Evolutionary conservation across 37 sponge, comb jelly and placozoan genomes (phyloP), one percentile per base, ranked within the genome.

Genomic region (Haliclona indistincta): DNA sequence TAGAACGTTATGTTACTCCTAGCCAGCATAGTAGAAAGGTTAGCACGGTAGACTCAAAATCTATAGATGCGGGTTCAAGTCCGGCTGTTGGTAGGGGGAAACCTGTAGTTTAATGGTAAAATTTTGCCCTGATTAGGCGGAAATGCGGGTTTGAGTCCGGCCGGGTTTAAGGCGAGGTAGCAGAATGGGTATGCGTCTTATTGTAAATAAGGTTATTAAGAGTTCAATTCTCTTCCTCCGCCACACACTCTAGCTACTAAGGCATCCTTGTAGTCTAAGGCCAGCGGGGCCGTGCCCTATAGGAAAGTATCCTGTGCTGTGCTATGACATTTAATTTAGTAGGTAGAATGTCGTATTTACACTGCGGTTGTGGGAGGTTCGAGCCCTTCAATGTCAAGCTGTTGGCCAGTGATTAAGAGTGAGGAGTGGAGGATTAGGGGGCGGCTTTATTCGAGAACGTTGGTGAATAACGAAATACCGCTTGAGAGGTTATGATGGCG

Each of bases 21-120:
- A n/a, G n/a, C n/a, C n/a, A n/a, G n/a, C n/a, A n/a, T n/a, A n/a
- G n/a, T n/a, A n/a, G n/a, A n/a, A n/a, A n/a, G n/a, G n/a, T n/a
- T n/a, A n/a, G n/a, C n/a, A n/a, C n/a, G n/a, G n/a, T n/a, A 80
- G 87, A 44, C 76, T 86, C 87, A 86, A 80, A 33, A 75, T 86
- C 74, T 80, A 75, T 68, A 38, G 23, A 70, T 79, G 75, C 79
- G 32, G 87, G 87, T 86, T 86, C 87, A 58, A 86, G 62, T 79
- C 87, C 87, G 67, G 56, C 75, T n/a, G n/a, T n/a, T n/a, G n/a
- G n/a, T n/a, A n/a, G n/a, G n/a, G n/a, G n/a, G n/a, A n/a, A n/a
- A n/a, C n/a, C n/a, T n/a, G n/a, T n/a, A n/a, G n/a, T n/a, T n/a
- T n/a, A n/a, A n/a, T n/a, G n/a, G n/a, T n/a, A n/a, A n/a, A n/a